Conservation (phyloP, 2,888 invertebrate species). For the Flabesymbios commensalis region DNA sequence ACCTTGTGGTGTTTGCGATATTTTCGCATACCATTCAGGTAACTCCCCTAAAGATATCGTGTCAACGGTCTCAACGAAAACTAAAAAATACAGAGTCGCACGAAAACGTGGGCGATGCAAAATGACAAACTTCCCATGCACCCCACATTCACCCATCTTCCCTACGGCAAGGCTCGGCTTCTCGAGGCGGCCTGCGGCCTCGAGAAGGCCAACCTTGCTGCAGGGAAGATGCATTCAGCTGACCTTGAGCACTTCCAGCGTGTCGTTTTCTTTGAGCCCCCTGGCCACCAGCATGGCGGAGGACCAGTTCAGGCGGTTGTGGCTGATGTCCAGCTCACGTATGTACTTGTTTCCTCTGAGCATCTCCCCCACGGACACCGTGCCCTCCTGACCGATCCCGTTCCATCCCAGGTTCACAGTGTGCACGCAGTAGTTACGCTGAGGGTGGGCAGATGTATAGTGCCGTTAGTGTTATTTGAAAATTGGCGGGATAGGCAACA, state of each 20-base stretch:
- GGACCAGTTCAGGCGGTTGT: conserved; percentile 58
- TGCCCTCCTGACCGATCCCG: conserved; percentile 54
- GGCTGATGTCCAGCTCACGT: conserved; percentile 47
- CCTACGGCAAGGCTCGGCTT: too few species aligned
- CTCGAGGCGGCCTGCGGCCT: too few species aligned
- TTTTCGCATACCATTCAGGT: too few species aligned
- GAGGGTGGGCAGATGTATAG: not conserved
- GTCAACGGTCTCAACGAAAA: too few species aligned
- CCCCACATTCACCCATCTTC: too few species aligned
- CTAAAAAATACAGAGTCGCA: too few species aligned
- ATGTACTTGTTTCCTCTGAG: conserved; percentile 48
- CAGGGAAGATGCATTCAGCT: too few species aligned
- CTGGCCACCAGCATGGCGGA: conserved; percentile 48
- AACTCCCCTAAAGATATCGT: too few species aligned
- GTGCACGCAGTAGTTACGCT: conserved; percentile 31
- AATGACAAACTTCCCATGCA: too few species aligned
- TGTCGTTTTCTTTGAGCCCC: conserved; percentile 47
- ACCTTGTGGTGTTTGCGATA: too few species aligned
- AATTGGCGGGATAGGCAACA: not conserved
- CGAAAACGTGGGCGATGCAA: too few species aligned
- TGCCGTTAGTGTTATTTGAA: not conserved
- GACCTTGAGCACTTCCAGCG: conserved; percentile 53
- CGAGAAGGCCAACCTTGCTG: too few species aligned
- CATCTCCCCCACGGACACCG: conserved; percentile 49
- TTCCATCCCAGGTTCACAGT: conserved; percentile 51